These are phyloP conservation scores for Periophthalmodon schlosseri DNA, from an alignment of 2,113 vertebrate genomes.

Conservation along the genomic window DNA sequence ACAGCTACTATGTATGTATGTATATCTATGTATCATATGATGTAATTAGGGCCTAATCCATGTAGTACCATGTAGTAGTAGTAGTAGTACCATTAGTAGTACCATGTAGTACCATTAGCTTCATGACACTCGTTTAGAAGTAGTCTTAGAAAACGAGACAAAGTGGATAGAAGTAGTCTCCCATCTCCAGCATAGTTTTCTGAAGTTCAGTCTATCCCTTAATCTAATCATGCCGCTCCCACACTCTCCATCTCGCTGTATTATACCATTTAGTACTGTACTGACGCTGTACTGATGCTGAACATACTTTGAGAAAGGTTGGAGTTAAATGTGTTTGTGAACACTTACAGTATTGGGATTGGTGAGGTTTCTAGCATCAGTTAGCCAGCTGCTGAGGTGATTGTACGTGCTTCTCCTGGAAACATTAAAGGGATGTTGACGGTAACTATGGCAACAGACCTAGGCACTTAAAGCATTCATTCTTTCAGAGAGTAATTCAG, in stretches of 20 bases:
- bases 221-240: not conserved
- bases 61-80: no score
- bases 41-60: constrained; percentile 25
- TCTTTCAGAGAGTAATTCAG: not conserved
- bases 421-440: constrained; percentile 19
- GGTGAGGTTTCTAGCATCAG: constrained; percentile 98
- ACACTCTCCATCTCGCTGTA: not conserved
- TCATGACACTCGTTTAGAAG: not conserved
- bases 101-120: not conserved
- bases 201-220: not conserved
- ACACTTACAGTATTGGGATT: constrained; percentile 97
- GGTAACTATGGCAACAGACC: constrained; percentile 40
- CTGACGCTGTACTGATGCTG: not conserved
- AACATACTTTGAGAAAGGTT: not conserved
- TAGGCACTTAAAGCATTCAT: constrained; percentile 6
- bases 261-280: no score
- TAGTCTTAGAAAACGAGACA: not conserved
- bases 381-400: constrained; percentile 99
- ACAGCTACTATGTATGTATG: no score
- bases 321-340: not conserved
- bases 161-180: no score
- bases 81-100: no score
- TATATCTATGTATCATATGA: no score
- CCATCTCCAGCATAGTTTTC: no score
- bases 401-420: constrained; percentile 98